phyloP scores from a whole-genome alignment of 2,113 vertebrate genomes.

The Tetrax tetrax region DNA sequence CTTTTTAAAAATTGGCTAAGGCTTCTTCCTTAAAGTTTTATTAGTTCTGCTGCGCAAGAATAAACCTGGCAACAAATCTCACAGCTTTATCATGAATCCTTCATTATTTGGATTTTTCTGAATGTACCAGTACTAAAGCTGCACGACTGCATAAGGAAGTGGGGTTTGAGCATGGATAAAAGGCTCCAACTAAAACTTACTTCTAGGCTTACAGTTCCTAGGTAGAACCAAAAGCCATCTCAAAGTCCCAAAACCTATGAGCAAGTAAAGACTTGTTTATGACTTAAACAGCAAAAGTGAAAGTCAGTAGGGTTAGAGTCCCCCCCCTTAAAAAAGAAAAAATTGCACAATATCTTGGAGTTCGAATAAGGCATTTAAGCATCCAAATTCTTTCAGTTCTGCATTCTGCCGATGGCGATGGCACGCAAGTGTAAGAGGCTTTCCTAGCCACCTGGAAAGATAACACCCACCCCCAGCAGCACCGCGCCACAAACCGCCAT shows the following conservation, averaged over 20 bases:
- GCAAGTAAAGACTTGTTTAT: background rate
- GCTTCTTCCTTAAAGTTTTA: conserved; percentile 47
- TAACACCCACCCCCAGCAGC: background rate
- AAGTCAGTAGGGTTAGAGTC: background rate
- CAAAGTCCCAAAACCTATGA: background rate
- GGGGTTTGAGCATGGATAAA: background rate
- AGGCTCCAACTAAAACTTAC: background rate
- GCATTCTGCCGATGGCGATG: background rate
- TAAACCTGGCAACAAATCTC: conserved; percentile 36
- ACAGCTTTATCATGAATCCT: background rate
- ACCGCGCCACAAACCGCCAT: background rate
- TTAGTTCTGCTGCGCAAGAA: conserved; percentile 24
- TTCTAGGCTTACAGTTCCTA: background rate
- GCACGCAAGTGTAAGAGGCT: background rate
- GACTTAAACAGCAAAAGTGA: background rate
- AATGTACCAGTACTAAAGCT: conserved; percentile 31
- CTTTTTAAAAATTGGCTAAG: conserved; percentile 31
- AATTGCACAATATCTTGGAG: background rate
- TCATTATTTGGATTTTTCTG: conserved; percentile 24
- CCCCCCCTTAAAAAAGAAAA: too few relatives aligned
- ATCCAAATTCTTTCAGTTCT: background rate
- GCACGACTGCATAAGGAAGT: background rate
- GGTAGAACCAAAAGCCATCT: background rate
- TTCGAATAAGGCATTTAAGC: background rate
- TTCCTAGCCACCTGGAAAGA: conserved; percentile 8